These are phyloP conservation scores for Junco hyemalis DNA, from an alignment of 2,113 vertebrate genomes.

Conservation along the genomic window DNA sequence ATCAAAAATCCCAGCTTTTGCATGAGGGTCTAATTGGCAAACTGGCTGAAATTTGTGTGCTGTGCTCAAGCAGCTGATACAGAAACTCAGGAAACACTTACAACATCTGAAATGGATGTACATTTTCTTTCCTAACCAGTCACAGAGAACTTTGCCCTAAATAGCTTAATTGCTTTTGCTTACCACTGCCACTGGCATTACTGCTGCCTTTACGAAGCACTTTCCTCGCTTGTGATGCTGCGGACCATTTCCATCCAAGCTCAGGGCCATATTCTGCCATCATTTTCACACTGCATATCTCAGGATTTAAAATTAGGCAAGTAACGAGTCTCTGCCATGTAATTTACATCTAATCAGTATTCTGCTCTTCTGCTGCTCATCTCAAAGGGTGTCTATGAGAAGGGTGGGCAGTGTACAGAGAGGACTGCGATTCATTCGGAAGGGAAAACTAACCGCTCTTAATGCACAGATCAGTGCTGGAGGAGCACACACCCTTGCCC, in stretches of 20 bases:
- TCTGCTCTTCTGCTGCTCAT: constrained; percentile 52
- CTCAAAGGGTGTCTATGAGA: constrained; percentile 49
- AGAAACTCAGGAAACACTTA: not conserved
- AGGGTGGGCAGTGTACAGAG: constrained; percentile 31
- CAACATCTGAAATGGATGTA: not conserved
- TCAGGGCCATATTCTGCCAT: constrained; percentile 57
- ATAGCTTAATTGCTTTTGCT: not conserved
- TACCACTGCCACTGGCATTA: not conserved
- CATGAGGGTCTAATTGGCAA: not conserved
- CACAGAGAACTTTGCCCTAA: constrained; percentile 38
- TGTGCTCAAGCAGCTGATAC: not conserved
- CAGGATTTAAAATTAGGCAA: constrained; percentile 65
- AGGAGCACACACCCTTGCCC: not conserved
- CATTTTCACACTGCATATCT: constrained; percentile 55
- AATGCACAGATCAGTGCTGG: not conserved
- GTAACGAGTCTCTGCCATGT: constrained; percentile 58
- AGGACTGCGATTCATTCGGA: constrained; percentile 32
- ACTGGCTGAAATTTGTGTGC: not conserved
- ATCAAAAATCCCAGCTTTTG: constrained; percentile 13
- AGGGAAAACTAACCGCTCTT: constrained; percentile 18
- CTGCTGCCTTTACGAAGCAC: constrained; percentile 50
- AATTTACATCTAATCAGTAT: constrained; percentile 67
- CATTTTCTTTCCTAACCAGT: not conserved
- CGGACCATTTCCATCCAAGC: constrained; percentile 54
- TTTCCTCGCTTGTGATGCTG: constrained; percentile 31